Base-by-base conservation (phyloP, 2,113 vertebrate species). In the Paraplagusia blochii region DNA sequence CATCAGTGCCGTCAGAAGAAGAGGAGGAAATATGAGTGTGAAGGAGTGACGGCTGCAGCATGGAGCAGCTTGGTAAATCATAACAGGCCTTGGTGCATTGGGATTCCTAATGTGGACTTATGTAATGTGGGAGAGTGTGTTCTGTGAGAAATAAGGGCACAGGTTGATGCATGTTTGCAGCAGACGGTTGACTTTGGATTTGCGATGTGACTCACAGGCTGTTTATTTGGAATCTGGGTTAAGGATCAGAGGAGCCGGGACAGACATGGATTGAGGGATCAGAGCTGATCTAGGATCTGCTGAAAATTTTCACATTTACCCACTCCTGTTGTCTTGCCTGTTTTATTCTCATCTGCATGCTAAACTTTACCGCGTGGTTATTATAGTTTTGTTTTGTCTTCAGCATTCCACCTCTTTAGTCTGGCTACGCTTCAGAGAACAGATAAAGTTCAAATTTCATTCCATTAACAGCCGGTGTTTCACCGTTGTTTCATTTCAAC, bases 341-440 rank as follows among this genome's bases (percentile, higher is more conserved):
- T 43, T 44, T 72, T 36, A 7, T 39, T 58, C 67, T 81, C 65
- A 77, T 82, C 81, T 71, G 63, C 59, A 82, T 79, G 69, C 74
- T 72, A 64, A 74, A 65, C 69, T 53, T 53, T 58, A 1, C 44
- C 3, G 0, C 44, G 22, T 29, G 22, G 22, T 29, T 29, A 29
- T 29, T 29, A 29, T 29, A 6, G 6, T 29, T 29, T 4, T 29
- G n/a, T n/a, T 53, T 36, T 10, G 1, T 11, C 9, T 44, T 62
- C 54, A 39, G 45, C 48, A 17, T 45, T 7, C 22, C 48, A 51
- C 36, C 22, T 56, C 46, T 63, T 17, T 62, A 43, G 19, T 48
- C 43, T 7, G 47, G 59, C 34, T 69, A 76, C 3, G 52, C 70
- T 74, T 80, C 65, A 69, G 52, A 66, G 69, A 49, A 19, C 64